A percentile compares a stretch with the other conserved stretches of the same genome.
Conservation (phyloP, 2,113 vertebrate species). For the Cynopterus brachyotis region DNA sequence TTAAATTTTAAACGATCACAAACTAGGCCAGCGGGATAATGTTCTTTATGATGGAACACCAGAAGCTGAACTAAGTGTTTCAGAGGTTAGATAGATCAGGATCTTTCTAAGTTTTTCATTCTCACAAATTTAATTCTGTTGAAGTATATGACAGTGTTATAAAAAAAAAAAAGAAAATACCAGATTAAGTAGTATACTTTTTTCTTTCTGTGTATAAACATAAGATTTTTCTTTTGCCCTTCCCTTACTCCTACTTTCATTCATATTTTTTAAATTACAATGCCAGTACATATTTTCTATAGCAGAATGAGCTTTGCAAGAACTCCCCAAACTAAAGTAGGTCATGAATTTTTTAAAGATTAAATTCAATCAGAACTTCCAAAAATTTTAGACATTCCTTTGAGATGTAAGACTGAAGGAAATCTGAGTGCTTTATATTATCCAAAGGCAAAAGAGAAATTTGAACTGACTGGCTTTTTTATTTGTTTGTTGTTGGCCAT, state of each 20-base stretch:
- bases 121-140: constrained; percentile 23
- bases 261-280: neutral
- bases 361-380: neutral
- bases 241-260: neutral
- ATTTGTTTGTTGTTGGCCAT: neutral
- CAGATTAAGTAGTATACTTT: constrained; percentile 17
- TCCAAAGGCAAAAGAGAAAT: neutral
- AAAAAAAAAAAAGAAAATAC: constrained; percentile 34
- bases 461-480: neutral
- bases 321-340: neutral
- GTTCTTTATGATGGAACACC: neutral
- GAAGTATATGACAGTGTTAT: constrained; percentile 46
- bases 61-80: constrained; percentile 35
- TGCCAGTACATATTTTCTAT: neutral
- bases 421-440: neutral
- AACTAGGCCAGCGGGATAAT: neutral
- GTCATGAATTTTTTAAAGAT: neutral
- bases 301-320: neutral
- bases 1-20: constrained; percentile 45
- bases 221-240: neutral
- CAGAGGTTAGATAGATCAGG: neutral
- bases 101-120: neutral
- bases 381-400: neutral
- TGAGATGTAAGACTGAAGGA: neutral
- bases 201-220: neutral